Evolutionary conservation across 2,888 invertebrate species (phyloP).

Genomic region (Cerastis leucographa): DNA sequence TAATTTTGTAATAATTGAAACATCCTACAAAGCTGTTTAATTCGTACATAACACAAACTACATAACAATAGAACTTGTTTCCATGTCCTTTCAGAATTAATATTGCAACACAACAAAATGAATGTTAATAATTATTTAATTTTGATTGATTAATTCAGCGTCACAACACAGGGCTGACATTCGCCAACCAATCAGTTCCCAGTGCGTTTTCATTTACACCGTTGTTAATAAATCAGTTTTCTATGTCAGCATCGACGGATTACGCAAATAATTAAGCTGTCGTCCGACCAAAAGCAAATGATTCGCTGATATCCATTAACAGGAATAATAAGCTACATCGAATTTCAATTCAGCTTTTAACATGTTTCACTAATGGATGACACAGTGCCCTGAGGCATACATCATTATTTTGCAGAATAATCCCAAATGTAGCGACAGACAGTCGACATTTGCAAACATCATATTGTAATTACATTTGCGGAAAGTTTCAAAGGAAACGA

Average conservation of each 20-base stretch:
- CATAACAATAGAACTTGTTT: conserved; percentile 21
- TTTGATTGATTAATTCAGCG: conserved; percentile 40
- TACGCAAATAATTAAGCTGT: conserved; percentile 34
- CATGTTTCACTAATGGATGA: conserved; percentile 36
- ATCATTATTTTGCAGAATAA: conserved; percentile 49
- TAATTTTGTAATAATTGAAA: conserved; percentile 1
- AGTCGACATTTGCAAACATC: conserved; percentile 25
- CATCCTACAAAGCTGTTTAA: conserved; percentile 29
- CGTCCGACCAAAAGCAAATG: conserved; percentile 25
- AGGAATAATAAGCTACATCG: conserved; percentile 36
- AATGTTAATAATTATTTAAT: conserved; percentile 47
- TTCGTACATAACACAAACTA: conserved; percentile 12
- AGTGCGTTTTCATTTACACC: conserved; percentile 30
- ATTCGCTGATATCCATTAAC: conserved; percentile 32
- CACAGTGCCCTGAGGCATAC: conserved; percentile 40
- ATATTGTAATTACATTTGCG: conserved; percentile 30
- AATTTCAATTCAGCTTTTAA: conserved; percentile 36
- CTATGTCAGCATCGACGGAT: conserved; percentile 38
- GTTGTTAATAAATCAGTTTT: conserved; percentile 51
- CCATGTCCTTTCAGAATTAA: conserved; percentile 35
- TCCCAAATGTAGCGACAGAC: conserved; percentile 27
- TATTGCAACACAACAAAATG: conserved; percentile 30
- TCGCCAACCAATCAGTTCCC: conserved; percentile 18
- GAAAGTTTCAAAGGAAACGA: conserved; percentile 40
- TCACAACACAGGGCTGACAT: conserved; percentile 3